phyloP scores from a whole-genome alignment of 1,140 invertebrate genomes.

The Drosophila lacteicornis region DNA sequence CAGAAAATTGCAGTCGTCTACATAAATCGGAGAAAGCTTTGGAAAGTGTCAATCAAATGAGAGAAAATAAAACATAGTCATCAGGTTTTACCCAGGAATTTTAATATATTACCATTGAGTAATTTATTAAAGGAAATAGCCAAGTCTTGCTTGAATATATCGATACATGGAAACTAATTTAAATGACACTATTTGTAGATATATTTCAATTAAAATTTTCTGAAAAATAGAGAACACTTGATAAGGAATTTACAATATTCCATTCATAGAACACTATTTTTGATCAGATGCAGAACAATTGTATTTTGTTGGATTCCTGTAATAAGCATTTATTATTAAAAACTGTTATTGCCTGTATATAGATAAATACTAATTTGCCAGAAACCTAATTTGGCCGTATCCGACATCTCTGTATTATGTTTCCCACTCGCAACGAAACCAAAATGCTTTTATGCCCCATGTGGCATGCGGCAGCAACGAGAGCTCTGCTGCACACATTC shows the following conservation, averaged over 20 bases:
- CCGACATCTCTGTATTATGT: constrained; percentile 7
- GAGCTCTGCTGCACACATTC: constrained; percentile 59
- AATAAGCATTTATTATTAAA: constrained; percentile 1
- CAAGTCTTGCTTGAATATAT: neutral
- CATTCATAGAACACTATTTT: too few species aligned
- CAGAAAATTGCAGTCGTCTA: constrained; percentile 16
- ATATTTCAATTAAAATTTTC: too few species aligned
- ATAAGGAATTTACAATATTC: too few species aligned
- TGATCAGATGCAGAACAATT: neutral
- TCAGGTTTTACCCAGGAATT: neutral
- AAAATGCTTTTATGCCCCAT: constrained; percentile 67
- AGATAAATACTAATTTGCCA: constrained; percentile 16
- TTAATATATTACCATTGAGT: too few species aligned
- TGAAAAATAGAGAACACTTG: too few species aligned
- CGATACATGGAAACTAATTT: too few species aligned
- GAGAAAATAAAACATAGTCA: neutral
- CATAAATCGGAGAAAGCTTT: neutral
- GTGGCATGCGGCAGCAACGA: constrained; percentile 32
- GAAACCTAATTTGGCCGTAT: constrained; percentile 5
- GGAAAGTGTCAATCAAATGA: constrained; percentile 15
- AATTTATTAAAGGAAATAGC: neutral
- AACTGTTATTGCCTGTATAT: neutral
- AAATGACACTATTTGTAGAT: too few species aligned
- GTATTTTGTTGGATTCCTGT: too few species aligned
- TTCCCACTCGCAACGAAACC: constrained; percentile 56